Conservation (phyloP, 2,797 vertebrate genomes). For the Peromyscus attwateri region DNA sequence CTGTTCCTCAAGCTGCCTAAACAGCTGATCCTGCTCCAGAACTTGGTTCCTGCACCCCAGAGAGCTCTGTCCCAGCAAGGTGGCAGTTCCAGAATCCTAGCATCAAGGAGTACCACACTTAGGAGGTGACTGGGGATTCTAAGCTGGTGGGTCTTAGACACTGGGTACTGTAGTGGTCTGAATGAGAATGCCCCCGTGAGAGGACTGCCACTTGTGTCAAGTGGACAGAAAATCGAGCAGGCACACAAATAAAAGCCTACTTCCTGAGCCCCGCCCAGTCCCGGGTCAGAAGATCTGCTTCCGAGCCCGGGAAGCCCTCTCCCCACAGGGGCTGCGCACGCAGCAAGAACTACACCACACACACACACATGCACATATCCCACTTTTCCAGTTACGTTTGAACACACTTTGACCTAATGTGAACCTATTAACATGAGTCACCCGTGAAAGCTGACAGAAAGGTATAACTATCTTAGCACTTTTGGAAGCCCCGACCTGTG, state of each 20-base stretch:
- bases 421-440: fast-evolving
- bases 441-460: neutral
- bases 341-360: neutral
- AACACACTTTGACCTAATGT: neutral
- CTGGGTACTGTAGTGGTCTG: neutral
- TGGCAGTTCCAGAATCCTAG: neutral
- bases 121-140: neutral
- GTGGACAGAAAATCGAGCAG: neutral
- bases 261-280: neutral
- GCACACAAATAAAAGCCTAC: neutral
- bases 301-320: neutral
- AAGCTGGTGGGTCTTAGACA: neutral
- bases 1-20: too few relatives aligned
- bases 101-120: neutral
- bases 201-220: neutral
- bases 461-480: neutral
- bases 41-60: neutral
- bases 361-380: neutral
- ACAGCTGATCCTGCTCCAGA: neutral
- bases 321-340: neutral
- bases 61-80: neutral
- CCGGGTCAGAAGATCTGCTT: neutral
- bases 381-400: neutral
- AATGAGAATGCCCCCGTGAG: neutral
- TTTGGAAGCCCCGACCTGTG: neutral